Percentiles rank a stretch among this genome's conserved stretches.
These are phyloP conservation scores for Cephalopholis sonnerati DNA, from an alignment of 2,113 vertebrate genomes.

Conservation along the genomic window DNA sequence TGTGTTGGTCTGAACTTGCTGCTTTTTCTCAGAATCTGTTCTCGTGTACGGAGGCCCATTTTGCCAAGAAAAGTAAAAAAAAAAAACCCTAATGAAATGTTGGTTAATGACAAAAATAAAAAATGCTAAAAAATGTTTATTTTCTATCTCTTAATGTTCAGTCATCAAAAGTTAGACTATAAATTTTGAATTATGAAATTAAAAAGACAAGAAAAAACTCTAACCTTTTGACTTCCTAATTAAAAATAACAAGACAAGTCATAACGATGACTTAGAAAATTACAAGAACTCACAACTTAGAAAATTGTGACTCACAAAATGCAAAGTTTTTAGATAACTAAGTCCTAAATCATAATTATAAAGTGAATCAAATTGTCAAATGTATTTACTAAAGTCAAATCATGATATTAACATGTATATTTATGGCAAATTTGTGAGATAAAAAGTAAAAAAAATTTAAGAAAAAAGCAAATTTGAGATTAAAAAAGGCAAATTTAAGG, in stretches of 20 bases:
- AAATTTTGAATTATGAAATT: no score
- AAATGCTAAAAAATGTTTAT: not conserved
- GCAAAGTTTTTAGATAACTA: not conserved
- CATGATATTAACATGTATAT: no score
- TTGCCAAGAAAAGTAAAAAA: not conserved
- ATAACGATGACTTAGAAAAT: no score
- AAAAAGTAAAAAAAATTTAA: not conserved
- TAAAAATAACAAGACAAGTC: not conserved
- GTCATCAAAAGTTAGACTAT: no score
- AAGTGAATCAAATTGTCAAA: not conserved
- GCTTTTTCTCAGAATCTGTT: constrained; percentile 18
- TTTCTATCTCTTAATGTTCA: not conserved
- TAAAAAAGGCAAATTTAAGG: not conserved
- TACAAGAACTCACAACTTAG: no score
- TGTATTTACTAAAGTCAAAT: not conserved
- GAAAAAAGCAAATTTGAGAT: no score
- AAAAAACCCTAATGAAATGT: not conserved
- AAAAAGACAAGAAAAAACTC: no score
- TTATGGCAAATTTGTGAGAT: not conserved
- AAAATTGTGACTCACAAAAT: not conserved
- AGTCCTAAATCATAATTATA: not conserved
- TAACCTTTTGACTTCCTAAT: not conserved
- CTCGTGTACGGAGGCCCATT: not conserved
- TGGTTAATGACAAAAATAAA: not conserved
- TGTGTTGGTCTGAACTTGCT: constrained; percentile 12